phyloP scores from a whole-genome alignment of 1,140 invertebrate species.

The Radopholus similis region DNA sequence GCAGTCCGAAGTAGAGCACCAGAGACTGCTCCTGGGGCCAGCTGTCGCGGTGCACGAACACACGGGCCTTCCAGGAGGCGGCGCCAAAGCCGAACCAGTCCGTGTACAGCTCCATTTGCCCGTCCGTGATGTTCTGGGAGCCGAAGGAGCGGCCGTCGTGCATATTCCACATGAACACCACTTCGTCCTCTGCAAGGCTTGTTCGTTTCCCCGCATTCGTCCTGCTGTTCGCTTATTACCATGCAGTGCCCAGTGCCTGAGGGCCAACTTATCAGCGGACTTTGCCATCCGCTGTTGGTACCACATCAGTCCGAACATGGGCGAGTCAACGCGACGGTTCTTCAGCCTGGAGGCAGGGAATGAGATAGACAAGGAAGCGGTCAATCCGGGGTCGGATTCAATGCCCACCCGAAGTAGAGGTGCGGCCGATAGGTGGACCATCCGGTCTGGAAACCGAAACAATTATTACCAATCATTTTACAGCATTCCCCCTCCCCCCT shows the following conservation, averaged over 20 bases:
- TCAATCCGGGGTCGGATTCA: neutral
- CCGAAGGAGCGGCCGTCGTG: slow-evolving; percentile 90
- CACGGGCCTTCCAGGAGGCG: slow-evolving; percentile 72
- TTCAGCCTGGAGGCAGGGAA: slow-evolving; percentile 66
- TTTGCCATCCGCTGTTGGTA: slow-evolving; percentile 70
- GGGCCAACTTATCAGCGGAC: slow-evolving; percentile 13
- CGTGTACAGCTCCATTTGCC: slow-evolving; percentile 73
- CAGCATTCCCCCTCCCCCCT: neutral
- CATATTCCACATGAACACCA: slow-evolving; percentile 80
- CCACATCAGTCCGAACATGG: slow-evolving; percentile 93
- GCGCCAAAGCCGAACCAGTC: slow-evolving; percentile 81
- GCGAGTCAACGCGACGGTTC: slow-evolving; percentile 77
- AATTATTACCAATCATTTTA: neutral
- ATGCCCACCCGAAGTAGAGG: slow-evolving; percentile 66
- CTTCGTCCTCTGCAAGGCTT: slow-evolving; percentile 59
- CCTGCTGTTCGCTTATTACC: slow-evolving; percentile 53
- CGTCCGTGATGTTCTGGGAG: slow-evolving; percentile 80
- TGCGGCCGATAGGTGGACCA: slow-evolving; percentile 88
- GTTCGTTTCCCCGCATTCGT: slow-evolving; percentile 72
- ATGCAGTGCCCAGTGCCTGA: slow-evolving; percentile 83
- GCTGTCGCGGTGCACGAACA: slow-evolving; percentile 11
- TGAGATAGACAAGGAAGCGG: neutral
- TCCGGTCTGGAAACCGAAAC: slow-evolving; percentile 30
- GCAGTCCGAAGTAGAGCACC: slow-evolving; percentile 25
- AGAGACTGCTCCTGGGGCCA: neutral